Base-by-base conservation (phyloP, 2,888 invertebrate species). In the Oxycera nigricornis region DNA sequence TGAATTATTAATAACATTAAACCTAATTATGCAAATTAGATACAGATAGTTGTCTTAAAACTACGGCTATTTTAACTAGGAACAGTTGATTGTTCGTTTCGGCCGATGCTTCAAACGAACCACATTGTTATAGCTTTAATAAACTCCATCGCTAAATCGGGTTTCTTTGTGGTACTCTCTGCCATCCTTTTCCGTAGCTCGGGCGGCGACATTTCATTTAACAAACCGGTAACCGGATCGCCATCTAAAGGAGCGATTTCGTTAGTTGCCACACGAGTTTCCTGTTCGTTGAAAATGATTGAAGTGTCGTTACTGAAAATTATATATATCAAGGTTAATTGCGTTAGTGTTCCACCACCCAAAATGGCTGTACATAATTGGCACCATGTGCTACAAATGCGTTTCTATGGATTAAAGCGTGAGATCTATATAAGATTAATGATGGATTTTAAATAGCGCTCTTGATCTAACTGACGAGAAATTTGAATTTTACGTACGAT, bases 401-500 rank as follows among this genome's bases (percentile, higher is more conserved):
- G 17, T n/a, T 46, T 46, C 35, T 35, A 35, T n/a, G 35, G 17
- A 46, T 46, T 3, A 17, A 46, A n/a, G 46, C 11, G 35, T 11
- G 35, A 35, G 6, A 35, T 35, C 7, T 35, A 11, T 46, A 17
- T 46, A 46, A 35, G 17, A 31, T 28, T 6, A 20, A 28, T 31
- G 30, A 17, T 61, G 9, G 61, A 35, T 57, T 28, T 78, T 74
- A 73, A 24, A 2, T 55, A 24, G 9, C 24, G 20, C 17, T 20
- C 31, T 31, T n/a, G 2, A 61, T 61, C 31, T 31, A 72, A 28
- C 20, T 1, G 26, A 55, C 20, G 17, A 76, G 57, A 24, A 73
- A 22, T 72, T 74, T 73, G 57, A 78, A 74, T 72, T 77, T 76
- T 84, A 94, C 95, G 89, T 91, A 95, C 94, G 95, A 94, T 83